Conservation (phyloP, 2,113 vertebrate species). For the Colinus virginianus region DNA sequence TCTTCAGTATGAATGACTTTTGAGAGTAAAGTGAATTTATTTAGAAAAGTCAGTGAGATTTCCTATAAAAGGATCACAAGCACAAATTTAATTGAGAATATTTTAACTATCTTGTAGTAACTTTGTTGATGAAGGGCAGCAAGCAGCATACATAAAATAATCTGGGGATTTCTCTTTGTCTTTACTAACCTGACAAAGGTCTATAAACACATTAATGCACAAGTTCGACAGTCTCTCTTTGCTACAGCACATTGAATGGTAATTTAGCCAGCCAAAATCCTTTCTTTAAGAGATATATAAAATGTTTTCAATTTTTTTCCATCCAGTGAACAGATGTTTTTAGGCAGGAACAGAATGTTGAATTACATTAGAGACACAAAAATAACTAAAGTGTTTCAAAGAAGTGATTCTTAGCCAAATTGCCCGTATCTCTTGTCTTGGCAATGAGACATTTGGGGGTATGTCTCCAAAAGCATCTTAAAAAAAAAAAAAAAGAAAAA, state of each 20-base stretch:
- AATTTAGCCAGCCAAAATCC: not conserved
- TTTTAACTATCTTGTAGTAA: not conserved
- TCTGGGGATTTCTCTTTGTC: not conserved
- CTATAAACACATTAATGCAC: slow-evolving; percentile 15
- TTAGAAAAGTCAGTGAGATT: not conserved
- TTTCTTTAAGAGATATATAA: not conserved
- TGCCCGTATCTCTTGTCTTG: not conserved
- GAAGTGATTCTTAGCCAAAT: slow-evolving; percentile 40
- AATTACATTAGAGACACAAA: slow-evolving; percentile 44
- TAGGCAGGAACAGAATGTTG: slow-evolving; percentile 7
- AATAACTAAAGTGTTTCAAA: slow-evolving; percentile 17
- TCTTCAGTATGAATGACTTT: not conserved
- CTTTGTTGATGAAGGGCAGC: not conserved
- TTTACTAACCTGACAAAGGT: slow-evolving; percentile 31
- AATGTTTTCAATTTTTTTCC: not conserved
- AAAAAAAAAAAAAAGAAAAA: not conserved
- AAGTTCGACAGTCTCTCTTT: not conserved
- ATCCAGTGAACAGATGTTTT: slow-evolving; percentile 44
- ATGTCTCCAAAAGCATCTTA: not conserved
- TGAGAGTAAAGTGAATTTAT: not conserved
- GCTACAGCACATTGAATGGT: not conserved
- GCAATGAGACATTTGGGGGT: not conserved
- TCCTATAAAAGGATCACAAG: not conserved
- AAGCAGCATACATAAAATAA: not conserved
- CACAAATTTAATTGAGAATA: not conserved